Evolutionary conservation across 2,113 vertebrate genomes (phyloP).

Genomic region (Hippocampus barbouri): DNA sequence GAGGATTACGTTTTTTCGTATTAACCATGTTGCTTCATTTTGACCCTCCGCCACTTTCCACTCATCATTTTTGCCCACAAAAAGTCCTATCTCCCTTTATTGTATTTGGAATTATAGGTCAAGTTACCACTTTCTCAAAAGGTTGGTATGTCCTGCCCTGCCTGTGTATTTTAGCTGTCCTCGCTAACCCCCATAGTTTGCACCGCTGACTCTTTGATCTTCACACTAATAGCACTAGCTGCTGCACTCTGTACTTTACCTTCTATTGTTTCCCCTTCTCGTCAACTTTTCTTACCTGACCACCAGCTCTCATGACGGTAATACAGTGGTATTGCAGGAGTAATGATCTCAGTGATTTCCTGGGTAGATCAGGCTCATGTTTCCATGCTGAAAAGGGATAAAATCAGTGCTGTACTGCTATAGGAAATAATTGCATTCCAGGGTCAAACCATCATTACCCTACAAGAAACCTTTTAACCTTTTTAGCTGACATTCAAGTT

Average conservation of each 20-base stretch:
- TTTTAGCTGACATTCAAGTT: neutral
- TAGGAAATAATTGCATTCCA: neutral
- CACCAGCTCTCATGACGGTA: slow-evolving; percentile 32
- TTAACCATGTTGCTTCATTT: slow-evolving; percentile 48
- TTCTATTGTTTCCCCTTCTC: slow-evolving; percentile 78
- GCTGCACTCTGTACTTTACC: slow-evolving; percentile 73
- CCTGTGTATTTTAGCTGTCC: slow-evolving; percentile 97
- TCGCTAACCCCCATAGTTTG: slow-evolving; percentile 93
- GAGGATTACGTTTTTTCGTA: slow-evolving; percentile 56
- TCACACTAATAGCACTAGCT: slow-evolving; percentile 93
- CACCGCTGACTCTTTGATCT: slow-evolving; percentile 76
- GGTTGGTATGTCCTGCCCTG: slow-evolving; percentile 99
- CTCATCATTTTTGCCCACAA: slow-evolving; percentile 86
- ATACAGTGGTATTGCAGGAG: slow-evolving; percentile 18
- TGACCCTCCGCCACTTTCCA: slow-evolving; percentile 53
- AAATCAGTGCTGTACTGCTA: neutral
- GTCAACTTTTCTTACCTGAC: slow-evolving; percentile 61
- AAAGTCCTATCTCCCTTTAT: slow-evolving; percentile 98
- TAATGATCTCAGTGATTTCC: neutral
- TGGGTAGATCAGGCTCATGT: neutral
- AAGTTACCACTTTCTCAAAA: slow-evolving; percentile 99
- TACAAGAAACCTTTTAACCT: neutral
- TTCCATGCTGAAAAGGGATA: neutral
- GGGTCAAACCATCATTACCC: neutral
- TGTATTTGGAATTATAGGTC: slow-evolving; percentile 99